A percentile compares a stretch with the other conserved stretches of the same genome.
Evolutionary conservation across 2,797 vertebrate genomes (phyloP).

Genomic region (Acridotheres tristis): DNA sequence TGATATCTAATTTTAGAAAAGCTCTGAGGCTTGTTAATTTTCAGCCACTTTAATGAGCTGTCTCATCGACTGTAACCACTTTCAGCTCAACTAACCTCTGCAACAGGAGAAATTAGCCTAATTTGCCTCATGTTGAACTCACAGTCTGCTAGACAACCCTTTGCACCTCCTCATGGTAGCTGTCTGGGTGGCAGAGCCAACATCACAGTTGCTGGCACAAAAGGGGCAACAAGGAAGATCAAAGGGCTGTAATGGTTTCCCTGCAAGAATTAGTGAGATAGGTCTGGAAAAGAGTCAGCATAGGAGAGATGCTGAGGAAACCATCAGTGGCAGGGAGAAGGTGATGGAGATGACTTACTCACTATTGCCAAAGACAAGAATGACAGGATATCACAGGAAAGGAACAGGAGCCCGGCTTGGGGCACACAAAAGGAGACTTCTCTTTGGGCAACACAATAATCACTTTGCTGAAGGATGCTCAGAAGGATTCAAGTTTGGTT

Average conservation of each 20-base stretch:
- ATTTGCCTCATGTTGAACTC: neutral
- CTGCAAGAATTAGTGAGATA: neutral
- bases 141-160: neutral
- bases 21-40: neutral
- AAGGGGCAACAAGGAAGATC: neutral
- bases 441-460: neutral
- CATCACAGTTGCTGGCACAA: neutral
- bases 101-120: neutral
- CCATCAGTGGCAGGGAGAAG: neutral
- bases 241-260: neutral
- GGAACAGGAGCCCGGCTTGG: neutral
- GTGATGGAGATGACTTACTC: neutral
- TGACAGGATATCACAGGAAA: neutral
- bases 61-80: neutral
- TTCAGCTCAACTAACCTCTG: neutral
- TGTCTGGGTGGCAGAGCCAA: neutral
- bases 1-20: neutral
- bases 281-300: neutral
- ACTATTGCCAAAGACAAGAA: neutral
- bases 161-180: neutral
- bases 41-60: neutral
- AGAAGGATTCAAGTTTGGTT: neutral
- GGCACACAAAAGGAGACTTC: neutral
- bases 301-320: neutral
- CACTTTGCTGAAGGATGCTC: neutral